Base-by-base conservation (phyloP, 2,113 vertebrate genomes). In the Athene cunicularia region DNA sequence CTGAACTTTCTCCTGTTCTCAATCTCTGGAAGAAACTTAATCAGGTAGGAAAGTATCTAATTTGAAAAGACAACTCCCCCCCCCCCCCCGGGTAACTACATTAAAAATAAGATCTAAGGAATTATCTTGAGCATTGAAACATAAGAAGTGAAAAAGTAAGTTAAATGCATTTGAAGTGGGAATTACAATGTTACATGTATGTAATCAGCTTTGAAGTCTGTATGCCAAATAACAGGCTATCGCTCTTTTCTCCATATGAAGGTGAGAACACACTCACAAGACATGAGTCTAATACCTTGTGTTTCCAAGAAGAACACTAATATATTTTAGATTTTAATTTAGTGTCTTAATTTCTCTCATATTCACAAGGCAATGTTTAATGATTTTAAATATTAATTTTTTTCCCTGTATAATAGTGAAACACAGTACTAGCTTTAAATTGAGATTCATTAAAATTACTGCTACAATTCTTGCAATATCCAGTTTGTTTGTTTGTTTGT, bases 1-100 rank as follows among this genome's bases (percentile, higher is more conserved):
- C 98, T 89, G 99, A 99, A 73, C 98, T 99, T 73, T 99, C 99
- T 76, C 99, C 99, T 55, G 95, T 99, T 75, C 99, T 99, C 90
- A 99, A 98, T 94, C 97, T 99, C 27, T 99, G 99, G 99, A 99
- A 99, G 98, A 99, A 99, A 95, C 98, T 99, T 86, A 99, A 99
- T 94, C 99, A 99, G 99, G 99, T 99, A 94, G 89, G 98, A 93
- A 80, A 66, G 27, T 9, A 67, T 18, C 20, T 80, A 64, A 63
- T 90, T 75, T 86, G 14, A 71, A 90, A 88, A 66, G 4, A 27
- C 9, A 45, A 22, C 6, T 28, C 6, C 14, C 41, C 41, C 41
- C 6, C 11, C 39, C 39, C 41, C 41, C 22, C 47, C 14, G 3
- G 11, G 16, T 66, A 74, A 21, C 22, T 64, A 8, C 35, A 23